phyloP scores from a whole-genome alignment of 2,797 vertebrate genomes.

The Lagodon rhomboides region DNA sequence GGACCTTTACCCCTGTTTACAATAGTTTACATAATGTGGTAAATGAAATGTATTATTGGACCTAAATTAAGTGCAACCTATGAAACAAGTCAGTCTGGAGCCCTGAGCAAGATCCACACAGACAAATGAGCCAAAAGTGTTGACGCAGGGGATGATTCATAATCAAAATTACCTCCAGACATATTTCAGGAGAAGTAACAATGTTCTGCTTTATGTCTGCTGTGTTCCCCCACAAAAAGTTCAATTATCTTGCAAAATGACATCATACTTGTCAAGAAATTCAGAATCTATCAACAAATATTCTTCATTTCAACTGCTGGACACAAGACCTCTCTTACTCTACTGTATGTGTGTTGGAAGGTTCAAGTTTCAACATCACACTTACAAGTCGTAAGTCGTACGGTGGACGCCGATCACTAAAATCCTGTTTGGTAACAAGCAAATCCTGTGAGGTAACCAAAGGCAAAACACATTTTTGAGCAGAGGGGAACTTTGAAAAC shows the following conservation, averaged over 20 bases:
- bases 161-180: neutral
- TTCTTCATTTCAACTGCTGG: neutral
- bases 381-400: neutral
- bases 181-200: constrained; percentile 1
- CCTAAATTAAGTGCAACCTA: no score
- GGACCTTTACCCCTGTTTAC: no score
- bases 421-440: neutral
- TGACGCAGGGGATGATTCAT: neutral
- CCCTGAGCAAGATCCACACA: neutral
- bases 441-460: neutral
- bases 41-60: no score
- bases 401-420: neutral
- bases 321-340: neutral
- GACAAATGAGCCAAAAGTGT: neutral
- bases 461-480: neutral
- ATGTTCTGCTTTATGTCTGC: neutral
- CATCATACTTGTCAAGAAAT: neutral
- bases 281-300: neutral
- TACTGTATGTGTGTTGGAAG: neutral
- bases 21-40: no score
- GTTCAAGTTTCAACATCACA: neutral
- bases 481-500: no score
- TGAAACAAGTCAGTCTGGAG: no score
- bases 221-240: neutral
- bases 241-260: neutral